Evolutionary conservation across 2,888 invertebrate species (phyloP), one percentile per base, ranked within the genome.

Genomic region (Synanthedon myopaeformis): DNA sequence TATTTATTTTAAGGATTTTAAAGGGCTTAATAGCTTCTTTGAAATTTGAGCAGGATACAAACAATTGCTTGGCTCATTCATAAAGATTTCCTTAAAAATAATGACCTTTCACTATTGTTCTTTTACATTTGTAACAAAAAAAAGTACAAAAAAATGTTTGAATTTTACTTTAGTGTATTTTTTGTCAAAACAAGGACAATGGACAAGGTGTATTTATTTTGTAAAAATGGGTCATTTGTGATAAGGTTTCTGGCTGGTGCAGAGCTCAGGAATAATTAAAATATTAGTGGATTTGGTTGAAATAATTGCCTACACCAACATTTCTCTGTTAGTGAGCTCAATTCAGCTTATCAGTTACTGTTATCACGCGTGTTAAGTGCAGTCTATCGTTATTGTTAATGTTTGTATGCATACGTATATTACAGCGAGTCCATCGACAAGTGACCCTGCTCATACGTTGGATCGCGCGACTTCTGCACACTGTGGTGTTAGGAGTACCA

Each of bases 291-390:
- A 6, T 19, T 51, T 42, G 41, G 51, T 11, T 51, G 41, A 11
- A 13, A 13, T 35, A 10, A 63, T 63, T 63, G 59, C 57, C 57
- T 55, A 60, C 61, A 58, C 10, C 35, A 35, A 35, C 35, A 35
- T 35, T 35, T 35, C 42, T 42, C 45, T 13, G 13, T n/a, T 13
- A 14, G 45, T 14, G n/a, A 45, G 45, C 45, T 45, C 45, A 45
- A 45, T 45, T 45, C 13, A 57, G 67, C 73, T 82, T 81, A 82
- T 82, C 81, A 68, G 55, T 59, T 62, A 57, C 55, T 66, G 73
- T 82, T 82, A 83, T 85, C 83, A 63, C 60, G 55, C 65, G 62
- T 75, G 76, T 80, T 70, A 74, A 79, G 74, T 74, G 74, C 69
- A 74, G 63, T 66, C 70, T 72, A 76, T 79, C 75, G 77, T 69